Evolutionary conservation across 2,113 vertebrate genomes (phyloP).

Genomic region (Sisor rabdophorus): DNA sequence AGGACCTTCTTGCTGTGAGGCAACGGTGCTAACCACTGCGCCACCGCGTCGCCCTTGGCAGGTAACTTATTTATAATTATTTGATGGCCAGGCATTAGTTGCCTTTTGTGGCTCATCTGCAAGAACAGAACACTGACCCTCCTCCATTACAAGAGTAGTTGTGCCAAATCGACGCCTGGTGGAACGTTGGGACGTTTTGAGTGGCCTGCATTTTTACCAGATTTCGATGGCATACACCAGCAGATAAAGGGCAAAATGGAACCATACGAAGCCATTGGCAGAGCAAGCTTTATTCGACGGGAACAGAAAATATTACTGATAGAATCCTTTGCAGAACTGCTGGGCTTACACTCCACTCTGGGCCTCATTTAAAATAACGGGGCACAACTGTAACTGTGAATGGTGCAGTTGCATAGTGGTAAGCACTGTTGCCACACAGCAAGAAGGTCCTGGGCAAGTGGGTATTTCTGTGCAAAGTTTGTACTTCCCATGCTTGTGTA

Average conservation of each 20-base stretch:
- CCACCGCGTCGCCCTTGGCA: too few relatives aligned
- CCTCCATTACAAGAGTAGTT: neutral
- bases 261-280: neutral
- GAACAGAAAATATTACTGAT: neutral
- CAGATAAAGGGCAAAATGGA: neutral
- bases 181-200: constrained; percentile 1
- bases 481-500: too few relatives aligned
- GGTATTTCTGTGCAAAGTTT: too few relatives aligned
- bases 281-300: neutral
- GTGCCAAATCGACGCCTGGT: neutral
- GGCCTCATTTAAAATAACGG: neutral
- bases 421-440: too few relatives aligned
- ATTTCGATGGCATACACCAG: neutral
- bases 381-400: too few relatives aligned
- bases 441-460: too few relatives aligned
- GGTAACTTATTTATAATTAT: neutral
- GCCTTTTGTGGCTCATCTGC: constrained; percentile 2
- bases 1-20: too few relatives aligned
- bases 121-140: constrained; percentile 19
- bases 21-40: too few relatives aligned
- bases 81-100: constrained; percentile 7
- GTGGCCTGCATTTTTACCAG: neutral
- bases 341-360: neutral
- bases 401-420: too few relatives aligned
- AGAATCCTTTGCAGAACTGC: neutral